Conservation (phyloP, 2,888 invertebrate genomes). For the Lymantria monacha region DNA sequence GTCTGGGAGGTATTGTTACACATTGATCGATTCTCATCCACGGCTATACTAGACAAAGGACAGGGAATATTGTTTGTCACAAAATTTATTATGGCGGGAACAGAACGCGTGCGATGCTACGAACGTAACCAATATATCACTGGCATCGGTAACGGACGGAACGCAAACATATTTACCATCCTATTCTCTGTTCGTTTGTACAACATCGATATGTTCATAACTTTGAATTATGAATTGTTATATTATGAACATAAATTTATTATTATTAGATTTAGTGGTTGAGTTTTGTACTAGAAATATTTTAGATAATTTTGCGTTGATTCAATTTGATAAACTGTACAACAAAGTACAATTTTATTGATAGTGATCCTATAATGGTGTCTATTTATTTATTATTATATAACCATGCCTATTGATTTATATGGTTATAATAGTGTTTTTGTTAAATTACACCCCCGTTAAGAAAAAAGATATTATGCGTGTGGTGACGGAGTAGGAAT, state of each 20-base stretch:
- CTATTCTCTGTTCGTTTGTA: constrained; percentile 16
- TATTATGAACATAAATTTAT: neutral
- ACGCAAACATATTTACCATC: constrained; percentile 66
- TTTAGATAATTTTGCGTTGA: no score
- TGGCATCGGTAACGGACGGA: constrained; percentile 24
- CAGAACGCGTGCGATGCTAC: constrained; percentile 37
- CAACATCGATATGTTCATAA: constrained; percentile 14
- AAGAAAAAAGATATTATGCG: no score
- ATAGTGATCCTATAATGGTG: no score
- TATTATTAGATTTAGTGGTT: neutral
- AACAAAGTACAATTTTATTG: no score
- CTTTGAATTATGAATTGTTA: constrained; percentile 6
- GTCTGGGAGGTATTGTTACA: constrained; percentile 52
- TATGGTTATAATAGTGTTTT: no score
- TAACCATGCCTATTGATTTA: no score
- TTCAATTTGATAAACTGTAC: no score
- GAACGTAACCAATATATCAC: constrained; percentile 63
- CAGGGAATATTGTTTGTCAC: constrained; percentile 77
- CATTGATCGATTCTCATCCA: constrained; percentile 58
- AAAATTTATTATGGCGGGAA: constrained; percentile 74
- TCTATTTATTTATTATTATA: no score
- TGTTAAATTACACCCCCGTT: no score
- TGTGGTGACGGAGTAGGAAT: no score
- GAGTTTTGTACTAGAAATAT: no score
- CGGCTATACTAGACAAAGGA: constrained; percentile 64